Evolutionary conservation across 2,888 invertebrate species (phyloP).

Genomic region (Hesperia comma): DNA sequence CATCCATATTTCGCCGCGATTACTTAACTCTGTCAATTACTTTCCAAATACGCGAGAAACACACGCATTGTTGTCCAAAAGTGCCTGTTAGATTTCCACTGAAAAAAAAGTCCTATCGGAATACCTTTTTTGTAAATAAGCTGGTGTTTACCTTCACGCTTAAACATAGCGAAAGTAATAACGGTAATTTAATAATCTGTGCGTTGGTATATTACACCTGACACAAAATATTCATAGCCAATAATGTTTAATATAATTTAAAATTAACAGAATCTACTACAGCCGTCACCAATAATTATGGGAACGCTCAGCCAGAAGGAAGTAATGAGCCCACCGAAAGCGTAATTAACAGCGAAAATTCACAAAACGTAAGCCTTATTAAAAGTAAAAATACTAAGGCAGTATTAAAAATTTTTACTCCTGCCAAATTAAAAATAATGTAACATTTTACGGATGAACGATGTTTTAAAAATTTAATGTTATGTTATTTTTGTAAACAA

Average conservation of each 20-base stretch:
- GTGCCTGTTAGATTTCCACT: no score
- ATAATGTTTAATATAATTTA: slow-evolving; percentile 14
- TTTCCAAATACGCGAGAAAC: no score
- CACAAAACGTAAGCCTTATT: slow-evolving; percentile 14
- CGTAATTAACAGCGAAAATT: slow-evolving; percentile 15
- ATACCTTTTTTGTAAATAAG: no score
- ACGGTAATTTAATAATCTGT: neutral
- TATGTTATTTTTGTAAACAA: no score
- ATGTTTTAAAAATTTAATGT: no score
- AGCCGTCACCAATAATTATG: slow-evolving; percentile 16
- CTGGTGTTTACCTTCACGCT: no score
- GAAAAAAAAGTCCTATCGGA: no score
- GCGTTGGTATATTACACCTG: neutral
- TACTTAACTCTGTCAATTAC: no score
- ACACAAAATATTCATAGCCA: neutral
- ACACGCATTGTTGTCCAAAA: no score
- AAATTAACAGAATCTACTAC: slow-evolving; percentile 20
- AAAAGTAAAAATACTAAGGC: neutral
- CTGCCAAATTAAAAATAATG: neutral
- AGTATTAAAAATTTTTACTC: slow-evolving; percentile 3
- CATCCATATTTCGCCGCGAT: no score
- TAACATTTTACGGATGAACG: neutral
- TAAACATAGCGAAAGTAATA: no score
- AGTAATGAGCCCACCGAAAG: slow-evolving; percentile 10
- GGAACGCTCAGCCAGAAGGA: slow-evolving; percentile 12